Percentiles rank a stretch among this genome's conserved stretches.
These are phyloP conservation scores for Bombus turneri DNA, from an alignment of 1,140 invertebrate species.

Conservation along the genomic window DNA sequence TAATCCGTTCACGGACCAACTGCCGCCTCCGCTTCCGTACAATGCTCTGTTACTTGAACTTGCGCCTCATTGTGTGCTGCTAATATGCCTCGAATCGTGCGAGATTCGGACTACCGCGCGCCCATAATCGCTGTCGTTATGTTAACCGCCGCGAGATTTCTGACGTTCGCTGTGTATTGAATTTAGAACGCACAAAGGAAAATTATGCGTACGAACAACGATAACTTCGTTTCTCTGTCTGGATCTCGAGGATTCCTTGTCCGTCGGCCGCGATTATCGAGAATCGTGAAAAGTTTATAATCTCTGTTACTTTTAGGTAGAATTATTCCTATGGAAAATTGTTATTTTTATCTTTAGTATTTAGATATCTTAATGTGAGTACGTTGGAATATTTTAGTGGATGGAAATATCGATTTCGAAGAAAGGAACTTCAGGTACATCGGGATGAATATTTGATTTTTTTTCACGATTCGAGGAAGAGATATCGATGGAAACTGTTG, in stretches of 20 bases:
- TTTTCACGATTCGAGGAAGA: no score
- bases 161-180: conserved; percentile 8
- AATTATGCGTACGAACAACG: conserved; percentile 8
- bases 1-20: conserved; percentile 68
- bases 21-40: conserved; percentile 53
- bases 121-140: conserved; percentile 20
- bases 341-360: no score
- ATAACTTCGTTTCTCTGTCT: not conserved
- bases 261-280: no score
- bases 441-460: no score
- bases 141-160: conserved; percentile 27
- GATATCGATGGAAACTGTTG: no score
- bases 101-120: conserved; percentile 25
- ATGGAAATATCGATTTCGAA: no score
- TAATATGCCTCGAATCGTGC: conserved; percentile 39
- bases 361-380: no score
- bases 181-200: conserved; percentile 9
- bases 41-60: conserved; percentile 64
- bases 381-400: no score
- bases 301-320: no score
- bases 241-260: not conserved
- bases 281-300: no score
- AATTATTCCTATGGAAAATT: no score
- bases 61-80: conserved; percentile 42
- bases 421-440: no score